Evolutionary conservation across 2,797 vertebrate genomes (phyloP).

Genomic region (Melanotaenia pygmaea): DNA sequence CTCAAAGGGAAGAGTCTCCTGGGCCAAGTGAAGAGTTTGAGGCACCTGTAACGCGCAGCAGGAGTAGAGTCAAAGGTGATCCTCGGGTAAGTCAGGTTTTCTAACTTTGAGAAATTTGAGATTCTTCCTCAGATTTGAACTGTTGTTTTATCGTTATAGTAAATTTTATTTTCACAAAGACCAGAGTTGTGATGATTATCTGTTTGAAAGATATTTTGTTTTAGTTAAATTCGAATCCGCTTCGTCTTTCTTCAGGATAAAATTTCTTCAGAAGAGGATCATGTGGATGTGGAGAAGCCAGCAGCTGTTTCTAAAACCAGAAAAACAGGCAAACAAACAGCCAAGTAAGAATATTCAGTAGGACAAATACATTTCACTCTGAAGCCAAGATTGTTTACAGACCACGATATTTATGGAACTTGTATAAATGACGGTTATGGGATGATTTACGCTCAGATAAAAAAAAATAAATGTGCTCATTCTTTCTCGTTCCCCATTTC

Average conservation of each 20-base stretch:
- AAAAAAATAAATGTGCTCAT: not conserved
- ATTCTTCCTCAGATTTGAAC: not conserved
- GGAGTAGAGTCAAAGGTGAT: slow-evolving; percentile 57
- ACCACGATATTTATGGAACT: too few relatives aligned
- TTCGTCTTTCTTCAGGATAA: slow-evolving; percentile 75
- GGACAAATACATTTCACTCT: not conserved
- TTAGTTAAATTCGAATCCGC: not conserved
- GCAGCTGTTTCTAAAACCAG: slow-evolving; percentile 72
- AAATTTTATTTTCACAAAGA: not conserved
- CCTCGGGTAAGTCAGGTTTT: slow-evolving; percentile 43
- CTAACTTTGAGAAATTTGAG: not conserved
- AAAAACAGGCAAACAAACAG: slow-evolving; percentile 71
- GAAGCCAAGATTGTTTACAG: too few relatives aligned
- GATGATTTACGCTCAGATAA: too few relatives aligned
- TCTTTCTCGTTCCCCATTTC: not conserved
- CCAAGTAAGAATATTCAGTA: slow-evolving; percentile 77
- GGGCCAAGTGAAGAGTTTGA: slow-evolving; percentile 67
- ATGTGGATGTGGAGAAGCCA: slow-evolving; percentile 60
- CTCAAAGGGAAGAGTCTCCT: slow-evolving; percentile 70
- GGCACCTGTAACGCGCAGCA: slow-evolving; percentile 84
- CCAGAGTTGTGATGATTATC: not conserved
- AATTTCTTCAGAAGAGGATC: slow-evolving; percentile 66
- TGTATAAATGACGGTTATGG: not conserved
- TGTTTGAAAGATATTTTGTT: not conserved
- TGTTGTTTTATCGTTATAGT: not conserved